A percentile compares a stretch with the other conserved stretches of the same genome.
Conservation (phyloP, 2,888 invertebrate species). For the Perizoma flavofasciatum region DNA sequence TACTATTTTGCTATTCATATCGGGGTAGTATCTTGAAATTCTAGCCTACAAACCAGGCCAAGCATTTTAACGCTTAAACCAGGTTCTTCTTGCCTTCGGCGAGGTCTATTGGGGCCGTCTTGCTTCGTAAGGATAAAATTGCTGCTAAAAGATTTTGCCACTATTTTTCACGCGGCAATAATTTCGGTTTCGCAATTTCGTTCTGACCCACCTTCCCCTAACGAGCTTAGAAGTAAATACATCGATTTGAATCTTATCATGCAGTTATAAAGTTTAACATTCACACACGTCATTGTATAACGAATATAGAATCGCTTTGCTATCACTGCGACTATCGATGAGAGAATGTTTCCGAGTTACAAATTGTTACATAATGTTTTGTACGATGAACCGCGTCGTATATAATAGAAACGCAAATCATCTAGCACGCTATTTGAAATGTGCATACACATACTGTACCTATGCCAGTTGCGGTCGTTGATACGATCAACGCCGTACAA, state of each 20-base stretch:
- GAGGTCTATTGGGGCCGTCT: too few relatives aligned
- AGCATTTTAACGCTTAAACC: too few relatives aligned
- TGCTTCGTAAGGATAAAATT: too few relatives aligned
- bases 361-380: constrained; percentile 21
- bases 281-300: constrained; percentile 9
- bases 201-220: constrained; percentile 8
- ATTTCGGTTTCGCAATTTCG: neutral
- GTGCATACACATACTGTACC: constrained; percentile 16
- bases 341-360: constrained; percentile 32
- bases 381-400: constrained; percentile 32
- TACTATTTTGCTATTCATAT: too few relatives aligned
- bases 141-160: too few relatives aligned
- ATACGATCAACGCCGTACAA: neutral
- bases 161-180: neutral
- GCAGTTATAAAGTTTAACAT: constrained; percentile 13
- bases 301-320: constrained; percentile 10
- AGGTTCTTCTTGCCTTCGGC: too few relatives aligned
- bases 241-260: constrained; percentile 30
- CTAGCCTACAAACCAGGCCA: too few relatives aligned
- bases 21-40: too few relatives aligned
- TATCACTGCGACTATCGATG: constrained; percentile 16
- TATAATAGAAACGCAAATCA: constrained; percentile 33
- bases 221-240: constrained; percentile 28
- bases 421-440: constrained; percentile 29
- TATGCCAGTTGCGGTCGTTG: constrained; percentile 14